Base-by-base conservation (phyloP, 2,113 vertebrate species). In the Eclectus roratus region DNA sequence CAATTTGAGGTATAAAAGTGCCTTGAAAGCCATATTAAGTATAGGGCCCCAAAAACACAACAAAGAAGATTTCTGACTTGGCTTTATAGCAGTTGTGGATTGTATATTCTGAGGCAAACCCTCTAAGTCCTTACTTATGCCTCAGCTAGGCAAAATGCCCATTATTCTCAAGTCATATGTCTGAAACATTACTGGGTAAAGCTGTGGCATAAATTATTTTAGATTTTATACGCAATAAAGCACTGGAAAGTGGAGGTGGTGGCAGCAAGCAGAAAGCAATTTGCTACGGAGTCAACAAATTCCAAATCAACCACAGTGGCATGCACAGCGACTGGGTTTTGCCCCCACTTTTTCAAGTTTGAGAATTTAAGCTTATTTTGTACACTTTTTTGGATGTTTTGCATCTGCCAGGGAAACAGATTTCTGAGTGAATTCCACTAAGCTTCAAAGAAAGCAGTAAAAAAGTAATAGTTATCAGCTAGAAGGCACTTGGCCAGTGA, bases 181-280 rank as follows among this genome's bases (percentile, higher is more conserved):
- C 88, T 88, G 82, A 91, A 83, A 80, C 94, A 93, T 70, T 58
- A 69, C 50, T 64, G 88, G 50, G 55, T 88, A 80, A 80, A 52
- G 55, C 70, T 86, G 77, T 80, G 79, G 60, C 77, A 83, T 81
- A 90, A 86, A 78, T 90, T 69, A 80, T 83, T 85, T 87, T 47
- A 85, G 44, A 60, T 92, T 95, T 91, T 93, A 84, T 52, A 27
- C 65, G 61, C 77, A 92, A 61, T 88, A 86, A 93, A 95, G 88
- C 35, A 29, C 50, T 49, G n/a, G 61, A 90, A 94, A 56, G 20
- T 90, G 65, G 47, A 91, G 92, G 82, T 91, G 69, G 82, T 96
- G 64, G 83, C 72, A 95, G 83, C 77, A 94, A 71, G 47, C 44
- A 91, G 60, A 82, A 85, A 78, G 46, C 17, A 70, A 64, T 96